Evolutionary conservation across 2,888 invertebrate genomes (phyloP), one percentile per base, ranked within the genome.

Genomic region (Thera obeliscata): DNA sequence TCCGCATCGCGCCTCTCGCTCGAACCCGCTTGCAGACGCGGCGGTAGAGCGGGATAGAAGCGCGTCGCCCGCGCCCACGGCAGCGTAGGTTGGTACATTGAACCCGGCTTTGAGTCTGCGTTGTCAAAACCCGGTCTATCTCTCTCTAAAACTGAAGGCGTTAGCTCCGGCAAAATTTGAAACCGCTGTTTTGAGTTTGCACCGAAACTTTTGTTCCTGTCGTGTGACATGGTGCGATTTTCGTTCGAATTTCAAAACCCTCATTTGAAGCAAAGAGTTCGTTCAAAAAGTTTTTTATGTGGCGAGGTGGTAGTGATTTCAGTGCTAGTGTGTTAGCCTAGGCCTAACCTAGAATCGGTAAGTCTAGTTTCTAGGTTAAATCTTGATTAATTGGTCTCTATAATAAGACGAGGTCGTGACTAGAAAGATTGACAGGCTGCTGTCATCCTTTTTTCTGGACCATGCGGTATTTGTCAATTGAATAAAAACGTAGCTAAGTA

Each of bases 51-150:
- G 84, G 77, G 88, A 88, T 65, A 61, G 82, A 43, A 66, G 57
- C 50, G 69, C 82, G 84, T 80, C 88, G 89, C 90, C 83, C 88
- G 89, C 91, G 90, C 90, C 90, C 87, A 90, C 87, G 86, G 82
- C 81, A 82, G 82, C 81, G 82, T 88, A 89, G 91, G 89, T 81
- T 88, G 87, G 91, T 89, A 86, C 91, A 86, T 83, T 92, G 91
- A 92, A 91, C 92, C 84, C 87, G 76, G 71, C 75, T 85, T 84
- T 77, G 79, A 82, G 82, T 79, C 81, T 74, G 78, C 77, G 76
- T 80, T 77, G 74, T 73, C 78, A 76, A 81, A 85, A 81, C 75
- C 78, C 77, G 72, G 73, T 71, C 80, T 78, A 76, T 91, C 91
- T 84, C 88, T 70, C 71, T 90, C 86, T 74, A 70, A 74, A 71